These are phyloP conservation scores for Homarus americanus DNA, from an alignment of 1,140 invertebrate genomes.

Conservation along the genomic window DNA sequence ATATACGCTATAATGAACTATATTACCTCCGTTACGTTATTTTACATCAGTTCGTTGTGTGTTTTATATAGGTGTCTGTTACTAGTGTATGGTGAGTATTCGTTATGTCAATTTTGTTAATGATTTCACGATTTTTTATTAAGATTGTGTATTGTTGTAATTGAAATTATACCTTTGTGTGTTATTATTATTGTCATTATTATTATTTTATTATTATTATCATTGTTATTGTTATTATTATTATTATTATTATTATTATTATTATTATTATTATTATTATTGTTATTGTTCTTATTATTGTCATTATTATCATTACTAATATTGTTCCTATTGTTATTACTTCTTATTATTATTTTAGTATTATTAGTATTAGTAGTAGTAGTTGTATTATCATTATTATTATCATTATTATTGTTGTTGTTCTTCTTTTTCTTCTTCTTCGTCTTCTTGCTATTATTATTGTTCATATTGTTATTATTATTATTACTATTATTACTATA, in stretches of 20 bases:
- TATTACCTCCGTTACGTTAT: too few species aligned
- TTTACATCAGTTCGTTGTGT: too few species aligned
- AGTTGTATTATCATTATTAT: not conserved
- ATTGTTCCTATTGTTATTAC: not conserved
- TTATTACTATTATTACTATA: too few species aligned
- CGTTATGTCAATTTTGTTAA: too few species aligned
- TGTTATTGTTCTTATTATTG: not conserved
- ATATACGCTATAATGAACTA: too few species aligned
- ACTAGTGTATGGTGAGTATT: too few species aligned
- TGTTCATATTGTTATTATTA: too few species aligned
- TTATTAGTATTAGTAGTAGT: not conserved
- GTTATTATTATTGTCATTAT: not conserved
- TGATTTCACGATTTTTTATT: too few species aligned
- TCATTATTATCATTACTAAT: not conserved
- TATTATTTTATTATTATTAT: not conserved
- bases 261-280: not conserved
- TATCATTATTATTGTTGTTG: not conserved
- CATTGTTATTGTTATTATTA: not conserved
- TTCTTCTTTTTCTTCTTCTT: too few species aligned
- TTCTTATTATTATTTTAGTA: not conserved
- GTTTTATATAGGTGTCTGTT: too few species aligned
- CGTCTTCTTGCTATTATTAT: too few species aligned
- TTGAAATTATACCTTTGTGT: not conserved
- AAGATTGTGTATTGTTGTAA: too few species aligned
- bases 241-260: not conserved